Conservation (phyloP, 2,113 vertebrate genomes). For the Cercocebus atys region DNA sequence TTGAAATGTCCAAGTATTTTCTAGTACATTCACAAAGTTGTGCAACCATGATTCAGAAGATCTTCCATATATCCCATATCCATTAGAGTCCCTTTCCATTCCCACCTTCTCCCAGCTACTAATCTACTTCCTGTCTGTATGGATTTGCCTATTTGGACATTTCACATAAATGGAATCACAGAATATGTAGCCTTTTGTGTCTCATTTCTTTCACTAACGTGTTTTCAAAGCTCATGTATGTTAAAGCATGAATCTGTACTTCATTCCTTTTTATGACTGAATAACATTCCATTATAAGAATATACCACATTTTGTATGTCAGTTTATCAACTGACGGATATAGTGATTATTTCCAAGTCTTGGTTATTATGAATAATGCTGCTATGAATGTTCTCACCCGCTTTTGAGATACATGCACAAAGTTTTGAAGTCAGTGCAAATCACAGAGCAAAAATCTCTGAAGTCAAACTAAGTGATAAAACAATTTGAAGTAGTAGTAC, state of each 20-base stretch:
- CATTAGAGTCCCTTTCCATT: not conserved
- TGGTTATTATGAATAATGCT: not conserved
- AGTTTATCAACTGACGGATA: not conserved
- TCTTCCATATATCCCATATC: not conserved
- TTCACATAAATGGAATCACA: not conserved
- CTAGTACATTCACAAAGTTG: not conserved
- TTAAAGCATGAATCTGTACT: not conserved
- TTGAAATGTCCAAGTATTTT: not conserved
- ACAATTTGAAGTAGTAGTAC: not conserved
- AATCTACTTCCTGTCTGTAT: not conserved
- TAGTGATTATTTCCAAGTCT: not conserved
- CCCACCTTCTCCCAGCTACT: not conserved
- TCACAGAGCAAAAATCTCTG: constrained; percentile 3
- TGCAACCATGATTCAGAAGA: not conserved
- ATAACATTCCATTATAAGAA: constrained; percentile 29
- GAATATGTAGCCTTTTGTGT: not conserved
- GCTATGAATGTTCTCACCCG: not conserved
- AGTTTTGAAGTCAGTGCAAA: constrained; percentile 49
- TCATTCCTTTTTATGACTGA: not conserved
- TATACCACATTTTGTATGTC: not conserved
- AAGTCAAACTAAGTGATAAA: not conserved
- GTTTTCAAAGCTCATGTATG: not conserved
- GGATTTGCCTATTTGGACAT: constrained; percentile 6
- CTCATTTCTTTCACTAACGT: not conserved
- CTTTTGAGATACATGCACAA: not conserved